Base-by-base conservation (phyloP, 1,140 invertebrate species). In the Meteorus sp. region DNA sequence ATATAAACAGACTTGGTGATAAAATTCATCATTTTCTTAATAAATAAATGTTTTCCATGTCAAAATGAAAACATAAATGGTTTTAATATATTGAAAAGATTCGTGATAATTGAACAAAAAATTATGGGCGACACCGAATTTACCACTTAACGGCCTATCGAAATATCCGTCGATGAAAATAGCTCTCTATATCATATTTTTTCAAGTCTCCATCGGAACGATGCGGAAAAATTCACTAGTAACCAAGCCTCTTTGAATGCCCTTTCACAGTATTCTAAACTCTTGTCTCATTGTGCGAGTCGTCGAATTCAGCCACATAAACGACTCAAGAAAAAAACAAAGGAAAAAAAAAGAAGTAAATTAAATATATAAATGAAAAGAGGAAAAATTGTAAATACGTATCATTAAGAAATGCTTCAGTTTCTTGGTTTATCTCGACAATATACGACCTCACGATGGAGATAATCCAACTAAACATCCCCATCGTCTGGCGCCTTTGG, bases 391-490 rank as follows among this genome's bases (percentile, higher is more conserved):
- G 71, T 73, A 73, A 67, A 73, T 73, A 73, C 70, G 70, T 73
- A 73, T 68, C 60, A 64, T 69, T 63, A 67, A 62, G 43, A n/a
- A n/a, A 62, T 45, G 31, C 57, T 71, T 72, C 71, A 73, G 60
- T 70, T 70, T 56, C 70, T 73, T 69, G 65, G 65, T 71, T 73
- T 51, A 31, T 68, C 64, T 73, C 50, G 71, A 72, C 67, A 73
- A n/a, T n/a, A 73, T 72, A 73, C 62, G 47, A 58, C 61, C 51
- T 57, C 52, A 61, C 54, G 50, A 63, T 59, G 35, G 57, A 57
- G 29, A 54, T 35, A 56, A 31, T 52, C 13, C 8, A 55, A 29
- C 23, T 15, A n/a, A n/a, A 54, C 13, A 27, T 25, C 39, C 22
- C 54, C 55, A 67, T 62, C 54, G 50, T 59, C 48, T 52, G 17